Percentiles rank a stretch among this genome's conserved stretches.
Conservation (phyloP, 1,140 invertebrate genomes). For the Saccostrea echinata region DNA sequence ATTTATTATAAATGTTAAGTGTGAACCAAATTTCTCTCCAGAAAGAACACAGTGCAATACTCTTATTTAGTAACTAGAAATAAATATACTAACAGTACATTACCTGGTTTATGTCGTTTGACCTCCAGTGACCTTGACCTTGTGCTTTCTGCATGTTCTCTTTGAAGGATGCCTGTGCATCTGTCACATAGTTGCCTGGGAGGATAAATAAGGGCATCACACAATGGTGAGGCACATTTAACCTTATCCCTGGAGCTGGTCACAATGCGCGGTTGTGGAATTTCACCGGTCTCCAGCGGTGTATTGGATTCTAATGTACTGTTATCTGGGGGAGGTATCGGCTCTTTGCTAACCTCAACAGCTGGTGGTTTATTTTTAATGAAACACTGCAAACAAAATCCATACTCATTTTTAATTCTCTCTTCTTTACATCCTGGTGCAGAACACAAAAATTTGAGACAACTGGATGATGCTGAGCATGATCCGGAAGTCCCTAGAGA, state of each 20-base stretch:
- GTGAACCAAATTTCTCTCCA: background rate
- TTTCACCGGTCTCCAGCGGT: background rate
- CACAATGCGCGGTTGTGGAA: constrained; percentile 27
- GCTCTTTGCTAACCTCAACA: background rate
- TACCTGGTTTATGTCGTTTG: constrained; percentile 48
- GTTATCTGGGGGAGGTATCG: constrained; percentile 1
- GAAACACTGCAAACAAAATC: constrained; percentile 50
- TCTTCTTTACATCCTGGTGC: constrained; percentile 63
- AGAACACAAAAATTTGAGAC: constrained; percentile 58
- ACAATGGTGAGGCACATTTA: constrained; percentile 63
- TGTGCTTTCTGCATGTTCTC: constrained; percentile 40
- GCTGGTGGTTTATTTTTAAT: background rate
- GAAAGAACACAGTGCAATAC: too few relatives aligned
- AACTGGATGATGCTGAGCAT: background rate
- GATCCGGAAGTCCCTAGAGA: background rate
- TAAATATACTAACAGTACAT: background rate
- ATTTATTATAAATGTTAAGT: too few relatives aligned
- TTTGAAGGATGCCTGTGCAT: constrained; percentile 49
- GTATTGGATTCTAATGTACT: constrained; percentile 34
- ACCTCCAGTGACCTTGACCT: constrained; percentile 53
- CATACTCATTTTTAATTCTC: constrained; percentile 44
- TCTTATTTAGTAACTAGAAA: too few relatives aligned
- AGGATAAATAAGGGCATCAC: constrained; percentile 58
- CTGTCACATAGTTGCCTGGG: constrained; percentile 53
- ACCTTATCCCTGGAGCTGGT: constrained; percentile 63